Percentiles rank a stretch among this genome's conserved stretches.
These are phyloP conservation scores for Oryzias dopingdopingensis DNA, from an alignment of 2,797 vertebrate species.

Conservation along the genomic window DNA sequence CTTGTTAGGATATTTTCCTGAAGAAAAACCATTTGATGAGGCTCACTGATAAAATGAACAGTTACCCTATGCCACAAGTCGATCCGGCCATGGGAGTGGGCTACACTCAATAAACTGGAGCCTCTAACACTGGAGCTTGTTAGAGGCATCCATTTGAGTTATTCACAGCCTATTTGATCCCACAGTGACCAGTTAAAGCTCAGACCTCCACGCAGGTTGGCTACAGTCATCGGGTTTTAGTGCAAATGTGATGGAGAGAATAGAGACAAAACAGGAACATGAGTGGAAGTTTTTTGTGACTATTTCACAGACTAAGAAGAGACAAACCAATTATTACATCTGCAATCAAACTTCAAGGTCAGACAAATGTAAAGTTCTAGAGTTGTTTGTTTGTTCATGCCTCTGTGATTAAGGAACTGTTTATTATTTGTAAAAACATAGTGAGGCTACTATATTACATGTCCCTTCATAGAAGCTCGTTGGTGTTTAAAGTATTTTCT, in stretches of 20 bases:
- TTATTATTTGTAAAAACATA: slow-evolving; percentile 50
- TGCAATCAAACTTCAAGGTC: slow-evolving; percentile 54
- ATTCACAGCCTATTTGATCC: slow-evolving; percentile 40
- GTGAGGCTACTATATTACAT: slow-evolving; percentile 52
- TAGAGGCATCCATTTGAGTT: slow-evolving; percentile 42
- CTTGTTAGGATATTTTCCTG: slow-evolving; percentile 16
- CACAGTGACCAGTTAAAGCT: slow-evolving; percentile 54
- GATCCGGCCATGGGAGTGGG: slow-evolving; percentile 32
- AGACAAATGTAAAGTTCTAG: slow-evolving; percentile 48
- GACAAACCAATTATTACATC: slow-evolving; percentile 13
- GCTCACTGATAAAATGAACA: slow-evolving; percentile 40
- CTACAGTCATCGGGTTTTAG: slow-evolving; percentile 19
- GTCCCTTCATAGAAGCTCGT: slow-evolving; percentile 38
- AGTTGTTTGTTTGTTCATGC: slow-evolving; percentile 45
- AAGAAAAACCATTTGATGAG: slow-evolving; percentile 24
- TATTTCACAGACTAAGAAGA: slow-evolving; percentile 28
- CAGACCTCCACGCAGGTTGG: slow-evolving; percentile 7
- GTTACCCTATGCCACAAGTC: slow-evolving; percentile 25
- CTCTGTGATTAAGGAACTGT: slow-evolving; percentile 51
- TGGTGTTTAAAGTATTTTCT: slow-evolving; percentile 51
- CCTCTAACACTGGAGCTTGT: slow-evolving; percentile 55
- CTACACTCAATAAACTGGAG: too few species aligned
- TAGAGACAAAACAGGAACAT: background rate
- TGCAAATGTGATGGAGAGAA: slow-evolving; percentile 21
- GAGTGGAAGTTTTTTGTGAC: slow-evolving; percentile 3